Base-by-base conservation (phyloP, 1,140 invertebrate genomes). In the Chelonus insularis region DNA sequence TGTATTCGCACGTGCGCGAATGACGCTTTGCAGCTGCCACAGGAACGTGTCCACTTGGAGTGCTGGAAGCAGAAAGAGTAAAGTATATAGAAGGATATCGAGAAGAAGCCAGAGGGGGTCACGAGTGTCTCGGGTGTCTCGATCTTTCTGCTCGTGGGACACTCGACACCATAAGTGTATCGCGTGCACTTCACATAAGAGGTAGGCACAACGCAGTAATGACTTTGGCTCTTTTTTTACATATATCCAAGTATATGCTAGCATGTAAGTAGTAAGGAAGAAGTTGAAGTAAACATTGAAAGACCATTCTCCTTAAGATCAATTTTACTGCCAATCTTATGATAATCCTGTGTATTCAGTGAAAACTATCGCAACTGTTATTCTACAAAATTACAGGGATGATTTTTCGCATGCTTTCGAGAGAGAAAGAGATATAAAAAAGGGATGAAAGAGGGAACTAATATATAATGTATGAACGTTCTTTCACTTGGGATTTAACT, bases 81-180 rank as follows among this genome's bases (percentile, higher is more conserved):
- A 34, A 43, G 41, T 16, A 18, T 14, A 43, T 7, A 51, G 52
- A 56, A 39, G 48, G 32, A 51, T 59, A 50, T 51, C 57, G 66
- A 64, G 64, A 63, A 64, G 23, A 18, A 66, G 68, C 66, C 39
- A 65, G 68, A 68, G 66, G 67, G 68, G 67, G 60, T 67, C 60
- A 59, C 41, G 59, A 77, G 74, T 77, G 72, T 78, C 75, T 78
- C 77, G 70, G 73, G 68, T 79, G 71, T 75, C 77, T 64, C 72
- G 73, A 71, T 73, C 68, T 57, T 62, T 68, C 65, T 69, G 63
- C 57, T 65, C 21, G 23, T 34, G 64, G 66, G 77, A 77, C 68
- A 77, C 69, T 70, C 69, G 77, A 78, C 74, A 78, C 71, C 72
- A 56, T 65, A 68, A 76, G 72, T 69, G 70, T 76, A 75, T 79